Evolutionary conservation across 2,797 vertebrate genomes (phyloP).

Genomic region (Luscinia luscinia): DNA sequence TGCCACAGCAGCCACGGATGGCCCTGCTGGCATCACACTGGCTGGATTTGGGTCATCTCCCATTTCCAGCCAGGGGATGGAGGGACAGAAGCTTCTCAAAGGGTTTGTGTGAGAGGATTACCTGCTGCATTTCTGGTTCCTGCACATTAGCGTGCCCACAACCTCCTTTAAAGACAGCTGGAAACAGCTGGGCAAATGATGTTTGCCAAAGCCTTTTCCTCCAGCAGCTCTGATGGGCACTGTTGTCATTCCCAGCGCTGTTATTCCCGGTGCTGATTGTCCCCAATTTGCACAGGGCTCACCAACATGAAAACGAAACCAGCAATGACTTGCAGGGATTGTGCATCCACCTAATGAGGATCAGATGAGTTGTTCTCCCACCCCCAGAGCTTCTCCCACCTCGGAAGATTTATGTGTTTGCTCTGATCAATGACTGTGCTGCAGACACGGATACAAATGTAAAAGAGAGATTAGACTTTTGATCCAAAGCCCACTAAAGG

Average conservation of each 20-base stretch:
- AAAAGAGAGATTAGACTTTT: not conserved
- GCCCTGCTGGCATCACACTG: not conserved
- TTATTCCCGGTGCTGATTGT: not conserved
- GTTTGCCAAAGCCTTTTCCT: not conserved
- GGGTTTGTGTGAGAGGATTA: not conserved
- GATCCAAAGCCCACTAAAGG: not conserved
- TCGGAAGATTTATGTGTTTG: conserved; percentile 37
- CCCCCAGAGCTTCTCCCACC: conserved; percentile 27
- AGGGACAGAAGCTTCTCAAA: not conserved
- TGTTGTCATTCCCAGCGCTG: not conserved
- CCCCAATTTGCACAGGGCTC: not conserved
- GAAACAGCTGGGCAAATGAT: not conserved
- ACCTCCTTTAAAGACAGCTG: not conserved
- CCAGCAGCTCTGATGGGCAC: not conserved
- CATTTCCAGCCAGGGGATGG: not conserved
- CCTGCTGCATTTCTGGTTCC: not conserved
- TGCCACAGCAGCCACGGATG: not conserved
- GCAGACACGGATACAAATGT: not conserved
- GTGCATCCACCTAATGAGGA: conserved; percentile 35
- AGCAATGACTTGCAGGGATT: not conserved
- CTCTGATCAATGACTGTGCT: conserved; percentile 22
- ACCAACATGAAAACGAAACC: not conserved
- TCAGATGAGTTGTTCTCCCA: conserved; percentile 35
- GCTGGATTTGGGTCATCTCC: not conserved
- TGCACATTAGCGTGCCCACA: not conserved